These are phyloP conservation scores for Xanthorhoe designata DNA, from an alignment of 2,888 invertebrate species.

Conservation along the genomic window DNA sequence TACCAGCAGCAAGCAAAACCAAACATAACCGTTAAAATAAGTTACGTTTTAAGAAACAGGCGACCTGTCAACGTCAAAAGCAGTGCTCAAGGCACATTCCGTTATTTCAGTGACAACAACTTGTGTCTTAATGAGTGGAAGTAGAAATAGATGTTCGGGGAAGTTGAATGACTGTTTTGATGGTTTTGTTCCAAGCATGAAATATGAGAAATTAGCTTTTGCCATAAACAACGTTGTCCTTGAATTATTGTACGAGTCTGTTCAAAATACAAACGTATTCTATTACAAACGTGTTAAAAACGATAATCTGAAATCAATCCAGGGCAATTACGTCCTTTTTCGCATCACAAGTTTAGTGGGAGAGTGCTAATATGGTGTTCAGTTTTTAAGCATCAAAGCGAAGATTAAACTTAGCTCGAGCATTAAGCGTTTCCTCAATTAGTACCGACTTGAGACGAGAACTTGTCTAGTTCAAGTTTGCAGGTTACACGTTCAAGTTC, in stretches of 20 bases:
- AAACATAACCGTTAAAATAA: too few relatives aligned
- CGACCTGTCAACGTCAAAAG: background rate
- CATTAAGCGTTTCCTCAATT: background rate
- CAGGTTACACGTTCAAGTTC: background rate
- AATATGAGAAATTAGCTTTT: background rate
- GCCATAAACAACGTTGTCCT: background rate
- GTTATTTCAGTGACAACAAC: conserved; percentile 12
- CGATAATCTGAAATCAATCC: too few relatives aligned
- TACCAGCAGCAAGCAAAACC: too few relatives aligned
- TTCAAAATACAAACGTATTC: too few relatives aligned
- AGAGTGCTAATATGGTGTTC: background rate
- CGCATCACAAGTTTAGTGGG: too few relatives aligned
- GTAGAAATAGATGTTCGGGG: conserved; percentile 4
- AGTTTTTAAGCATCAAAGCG: background rate
- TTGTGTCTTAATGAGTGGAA: conserved; percentile 9
- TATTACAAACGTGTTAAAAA: too few relatives aligned
- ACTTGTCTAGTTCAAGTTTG: background rate
- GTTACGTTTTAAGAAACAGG: background rate
- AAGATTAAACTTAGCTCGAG: background rate
- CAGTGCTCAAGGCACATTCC: background rate
- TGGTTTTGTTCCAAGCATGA: background rate
- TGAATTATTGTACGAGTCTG: background rate
- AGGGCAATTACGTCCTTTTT: too few relatives aligned
- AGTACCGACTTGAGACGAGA: background rate
- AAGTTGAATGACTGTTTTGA: conserved; percentile 7